Evolutionary conservation across 2,797 vertebrate genomes (phyloP).

Genomic region (Rhabdophis nuchalis): DNA sequence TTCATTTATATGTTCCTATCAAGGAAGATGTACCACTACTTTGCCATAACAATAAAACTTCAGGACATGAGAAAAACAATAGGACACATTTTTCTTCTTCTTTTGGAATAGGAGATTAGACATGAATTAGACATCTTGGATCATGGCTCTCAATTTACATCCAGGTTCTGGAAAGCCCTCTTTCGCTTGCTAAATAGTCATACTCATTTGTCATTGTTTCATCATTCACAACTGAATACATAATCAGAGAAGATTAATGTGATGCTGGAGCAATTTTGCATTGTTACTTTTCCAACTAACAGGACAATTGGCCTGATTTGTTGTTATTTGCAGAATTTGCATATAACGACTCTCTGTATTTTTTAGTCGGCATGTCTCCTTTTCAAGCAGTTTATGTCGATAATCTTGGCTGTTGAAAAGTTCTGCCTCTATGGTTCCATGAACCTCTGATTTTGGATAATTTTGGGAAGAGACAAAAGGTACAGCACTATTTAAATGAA

Average conservation of each 20-base stretch:
- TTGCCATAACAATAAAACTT: background rate
- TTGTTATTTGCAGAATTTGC: background rate
- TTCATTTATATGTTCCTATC: background rate
- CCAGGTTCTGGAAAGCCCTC: slow-evolving; percentile 2
- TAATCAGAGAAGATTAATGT: background rate
- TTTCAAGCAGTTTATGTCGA: background rate
- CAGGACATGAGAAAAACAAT: background rate
- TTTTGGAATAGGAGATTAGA: background rate
- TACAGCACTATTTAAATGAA: background rate
- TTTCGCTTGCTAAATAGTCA: background rate
- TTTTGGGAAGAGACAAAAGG: background rate
- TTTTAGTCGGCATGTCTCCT: background rate
- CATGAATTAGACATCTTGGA: background rate
- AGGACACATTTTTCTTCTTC: background rate
- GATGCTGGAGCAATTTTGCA: background rate
- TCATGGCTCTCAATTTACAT: slow-evolving; percentile 8
- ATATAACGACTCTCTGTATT: background rate
- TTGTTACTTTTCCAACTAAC: background rate
- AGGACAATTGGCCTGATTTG: background rate
- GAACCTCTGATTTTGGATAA: background rate
- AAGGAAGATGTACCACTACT: background rate
- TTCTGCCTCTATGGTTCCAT: background rate
- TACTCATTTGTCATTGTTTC: background rate
- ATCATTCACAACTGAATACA: background rate
- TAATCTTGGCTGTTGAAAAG: background rate